Evolutionary conservation across 1,140 invertebrate species (phyloP).

Genomic region (Aphelinus certus): DNA sequence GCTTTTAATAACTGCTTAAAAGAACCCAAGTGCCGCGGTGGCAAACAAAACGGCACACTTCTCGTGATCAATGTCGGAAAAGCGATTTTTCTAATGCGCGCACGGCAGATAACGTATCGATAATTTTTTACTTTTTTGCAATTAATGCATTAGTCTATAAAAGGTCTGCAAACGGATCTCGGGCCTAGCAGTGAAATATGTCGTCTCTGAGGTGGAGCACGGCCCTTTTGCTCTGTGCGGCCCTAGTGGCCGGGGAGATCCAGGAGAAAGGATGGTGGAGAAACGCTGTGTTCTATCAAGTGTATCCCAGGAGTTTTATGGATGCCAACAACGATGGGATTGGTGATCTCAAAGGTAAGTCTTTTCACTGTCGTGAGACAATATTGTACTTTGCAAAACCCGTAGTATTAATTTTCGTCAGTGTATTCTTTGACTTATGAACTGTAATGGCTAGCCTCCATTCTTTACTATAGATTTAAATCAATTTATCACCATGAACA

Average conservation of each 20-base stretch:
- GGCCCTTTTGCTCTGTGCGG: slow-evolving; percentile 37
- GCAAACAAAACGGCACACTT: too few relatives aligned
- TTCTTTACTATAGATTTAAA: too few relatives aligned
- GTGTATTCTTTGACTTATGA: too few relatives aligned
- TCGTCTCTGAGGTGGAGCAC: slow-evolving; percentile 28
- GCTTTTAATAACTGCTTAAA: too few relatives aligned
- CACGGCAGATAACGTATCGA: slow-evolving; percentile 25
- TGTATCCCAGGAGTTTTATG: slow-evolving; percentile 80
- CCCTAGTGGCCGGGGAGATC: slow-evolving; percentile 45
- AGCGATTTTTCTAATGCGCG: background rate
- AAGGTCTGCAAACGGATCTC: slow-evolving; percentile 16
- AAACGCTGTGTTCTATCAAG: slow-evolving; percentile 78
- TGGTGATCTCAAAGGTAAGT: slow-evolving; percentile 76
- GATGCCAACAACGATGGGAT: slow-evolving; percentile 79
- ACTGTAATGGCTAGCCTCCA: too few relatives aligned
- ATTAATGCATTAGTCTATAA: slow-evolving; percentile 21
- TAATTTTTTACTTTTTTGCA: slow-evolving; percentile 10
- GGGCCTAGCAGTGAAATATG: slow-evolving; percentile 40
- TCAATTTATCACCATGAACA: too few relatives aligned
- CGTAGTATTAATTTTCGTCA: too few relatives aligned
- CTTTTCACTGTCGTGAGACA: background rate
- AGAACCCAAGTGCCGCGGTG: too few relatives aligned
- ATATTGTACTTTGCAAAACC: too few relatives aligned
- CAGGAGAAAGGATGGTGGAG: slow-evolving; percentile 75
- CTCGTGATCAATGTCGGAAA: background rate